Evolutionary conservation across 2,797 vertebrate species (phyloP).

Genomic region (Brotula barbata): DNA sequence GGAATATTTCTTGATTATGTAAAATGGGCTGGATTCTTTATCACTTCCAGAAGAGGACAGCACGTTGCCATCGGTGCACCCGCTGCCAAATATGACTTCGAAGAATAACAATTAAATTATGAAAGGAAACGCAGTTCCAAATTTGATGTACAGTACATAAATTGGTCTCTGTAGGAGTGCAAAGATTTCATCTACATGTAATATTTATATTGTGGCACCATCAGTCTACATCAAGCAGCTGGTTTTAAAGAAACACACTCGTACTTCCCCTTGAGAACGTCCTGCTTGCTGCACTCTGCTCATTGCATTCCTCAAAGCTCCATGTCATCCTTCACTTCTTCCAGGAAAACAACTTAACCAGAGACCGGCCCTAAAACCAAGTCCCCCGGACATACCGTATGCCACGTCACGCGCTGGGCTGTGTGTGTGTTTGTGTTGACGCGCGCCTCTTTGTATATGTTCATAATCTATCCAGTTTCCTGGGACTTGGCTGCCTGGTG

Average conservation of each 20-base stretch:
- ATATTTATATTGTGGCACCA: too few relatives aligned
- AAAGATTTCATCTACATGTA: too few relatives aligned
- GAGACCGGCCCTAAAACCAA: slow-evolving; percentile 64
- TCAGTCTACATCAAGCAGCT: slow-evolving; percentile 5
- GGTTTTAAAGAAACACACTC: slow-evolving; percentile 15
- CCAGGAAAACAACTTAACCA: slow-evolving; percentile 78
- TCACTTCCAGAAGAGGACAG: slow-evolving; percentile 28
- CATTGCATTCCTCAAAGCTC: slow-evolving; percentile 78
- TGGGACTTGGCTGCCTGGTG: not conserved
- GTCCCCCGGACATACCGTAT: slow-evolving; percentile 60
- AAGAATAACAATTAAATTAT: too few relatives aligned
- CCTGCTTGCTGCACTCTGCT: slow-evolving; percentile 60
- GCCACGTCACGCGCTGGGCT: slow-evolving; percentile 59
- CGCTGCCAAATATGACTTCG: slow-evolving; percentile 7
- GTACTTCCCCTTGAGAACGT: slow-evolving; percentile 53
- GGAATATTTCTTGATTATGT: slow-evolving; percentile 22
- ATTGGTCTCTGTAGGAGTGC: too few relatives aligned
- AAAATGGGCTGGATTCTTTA: slow-evolving; percentile 38
- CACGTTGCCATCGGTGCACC: slow-evolving; percentile 17
- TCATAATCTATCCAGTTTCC: slow-evolving; percentile 9
- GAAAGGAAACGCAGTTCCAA: too few relatives aligned
- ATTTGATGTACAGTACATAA: too few relatives aligned
- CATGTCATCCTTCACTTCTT: slow-evolving; percentile 78
- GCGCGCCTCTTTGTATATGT: not conserved
- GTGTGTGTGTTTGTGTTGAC: slow-evolving; percentile 17